Percentiles rank a stretch among this genome's conserved stretches.
Evolutionary conservation across 2,797 vertebrate species (phyloP).

Genomic region (Cheirogaleus major): DNA sequence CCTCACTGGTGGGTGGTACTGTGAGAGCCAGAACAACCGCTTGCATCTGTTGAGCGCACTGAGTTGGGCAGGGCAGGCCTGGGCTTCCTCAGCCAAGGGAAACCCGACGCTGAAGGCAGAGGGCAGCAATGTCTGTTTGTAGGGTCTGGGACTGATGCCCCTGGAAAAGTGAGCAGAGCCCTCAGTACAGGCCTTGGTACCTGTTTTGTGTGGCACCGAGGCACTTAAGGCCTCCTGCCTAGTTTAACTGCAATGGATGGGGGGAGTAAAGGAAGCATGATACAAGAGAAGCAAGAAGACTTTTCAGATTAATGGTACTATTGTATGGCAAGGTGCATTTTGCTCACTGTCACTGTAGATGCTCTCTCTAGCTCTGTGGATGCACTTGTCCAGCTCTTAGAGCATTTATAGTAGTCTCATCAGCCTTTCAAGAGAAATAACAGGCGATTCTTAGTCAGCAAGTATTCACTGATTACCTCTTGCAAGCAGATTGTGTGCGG

Average conservation of each 20-base stretch:
- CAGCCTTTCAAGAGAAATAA: neutral
- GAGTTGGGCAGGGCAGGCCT: neutral
- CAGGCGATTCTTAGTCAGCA: neutral
- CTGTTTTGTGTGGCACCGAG: neutral
- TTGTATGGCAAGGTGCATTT: neutral
- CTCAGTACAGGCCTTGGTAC: neutral
- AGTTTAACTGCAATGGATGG: neutral
- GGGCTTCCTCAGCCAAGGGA: neutral
- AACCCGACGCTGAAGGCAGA: neutral
- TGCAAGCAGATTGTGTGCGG: neutral
- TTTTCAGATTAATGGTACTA: neutral
- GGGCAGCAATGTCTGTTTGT: neutral
- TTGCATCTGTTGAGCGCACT: neutral
- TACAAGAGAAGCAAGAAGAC: neutral
- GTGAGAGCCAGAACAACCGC: neutral
- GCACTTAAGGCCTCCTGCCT: neutral
- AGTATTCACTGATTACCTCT: neutral
- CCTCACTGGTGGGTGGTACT: constrained; percentile 60
- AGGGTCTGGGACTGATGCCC: neutral
- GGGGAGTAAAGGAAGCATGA: neutral
- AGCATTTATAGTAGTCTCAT: neutral
- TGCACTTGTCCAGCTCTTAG: neutral
- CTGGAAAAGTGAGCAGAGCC: neutral
- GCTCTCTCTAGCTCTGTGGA: neutral
- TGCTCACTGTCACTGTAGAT: neutral